A percentile compares a stretch with the other conserved stretches of the same genome.
These are phyloP conservation scores for Pelecanus crispus DNA, from an alignment of 2,113 vertebrate genomes.

Conservation along the genomic window DNA sequence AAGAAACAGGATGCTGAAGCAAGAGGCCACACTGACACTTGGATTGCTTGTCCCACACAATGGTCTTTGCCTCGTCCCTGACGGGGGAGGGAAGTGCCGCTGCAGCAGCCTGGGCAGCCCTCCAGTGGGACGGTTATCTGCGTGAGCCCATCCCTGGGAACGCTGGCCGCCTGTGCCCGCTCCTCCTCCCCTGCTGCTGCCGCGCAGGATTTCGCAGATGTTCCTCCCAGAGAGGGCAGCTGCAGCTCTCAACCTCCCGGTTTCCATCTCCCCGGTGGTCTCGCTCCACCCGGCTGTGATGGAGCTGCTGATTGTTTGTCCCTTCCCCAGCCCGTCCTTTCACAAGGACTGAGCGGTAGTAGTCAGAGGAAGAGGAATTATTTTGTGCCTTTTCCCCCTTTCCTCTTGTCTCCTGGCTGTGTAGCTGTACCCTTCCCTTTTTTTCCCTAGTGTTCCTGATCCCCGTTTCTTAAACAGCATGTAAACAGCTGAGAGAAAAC, in stretches of 20 bases:
- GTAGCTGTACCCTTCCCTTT: neutral
- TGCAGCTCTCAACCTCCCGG: neutral
- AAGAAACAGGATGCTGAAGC: neutral
- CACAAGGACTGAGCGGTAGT: neutral
- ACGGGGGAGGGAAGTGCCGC: neutral
- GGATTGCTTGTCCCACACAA: neutral
- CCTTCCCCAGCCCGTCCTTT: neutral
- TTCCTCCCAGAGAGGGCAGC: constrained; percentile 49
- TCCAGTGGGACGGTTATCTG: constrained; percentile 15
- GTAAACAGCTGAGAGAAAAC: constrained; percentile 9
- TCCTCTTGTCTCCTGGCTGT: neutral
- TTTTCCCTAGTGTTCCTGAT: neutral
- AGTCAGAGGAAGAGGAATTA: neutral
- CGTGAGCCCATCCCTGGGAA: constrained; percentile 23
- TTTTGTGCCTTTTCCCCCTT: neutral
- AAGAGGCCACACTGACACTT: neutral
- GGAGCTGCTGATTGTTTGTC: constrained; percentile 24
- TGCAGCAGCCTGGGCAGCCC: constrained; percentile 1
- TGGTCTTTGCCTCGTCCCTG: neutral
- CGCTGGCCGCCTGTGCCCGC: neutral
- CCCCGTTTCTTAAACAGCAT: neutral
- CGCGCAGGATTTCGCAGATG: constrained; percentile 22
- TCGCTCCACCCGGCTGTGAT: neutral
- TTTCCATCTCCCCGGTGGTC: constrained; percentile 47
- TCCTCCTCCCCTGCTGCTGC: constrained; percentile 26